Conservation (phyloP, 2,888 invertebrate species). For the Boloria selene region DNA sequence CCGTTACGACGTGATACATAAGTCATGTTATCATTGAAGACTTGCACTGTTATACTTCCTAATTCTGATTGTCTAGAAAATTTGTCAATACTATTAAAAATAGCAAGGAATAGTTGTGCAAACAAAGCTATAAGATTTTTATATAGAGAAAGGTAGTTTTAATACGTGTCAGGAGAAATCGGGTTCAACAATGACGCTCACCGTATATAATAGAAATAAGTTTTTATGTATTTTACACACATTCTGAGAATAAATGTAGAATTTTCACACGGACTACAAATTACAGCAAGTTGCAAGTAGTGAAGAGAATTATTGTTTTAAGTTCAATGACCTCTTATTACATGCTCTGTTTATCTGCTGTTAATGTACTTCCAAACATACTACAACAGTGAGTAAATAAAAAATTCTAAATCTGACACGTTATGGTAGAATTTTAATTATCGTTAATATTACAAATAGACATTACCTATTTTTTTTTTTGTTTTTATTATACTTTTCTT, state of each 20-base stretch:
- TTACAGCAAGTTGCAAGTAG: slow-evolving; percentile 44
- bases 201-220: slow-evolving; percentile 25
- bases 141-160: slow-evolving; percentile 39
- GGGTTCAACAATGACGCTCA: slow-evolving; percentile 21
- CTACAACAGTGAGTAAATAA: no score
- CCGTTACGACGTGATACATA: no score
- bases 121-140: neutral
- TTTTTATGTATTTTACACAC: slow-evolving; percentile 28
- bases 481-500: no score
- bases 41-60: no score
- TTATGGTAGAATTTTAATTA: no score
- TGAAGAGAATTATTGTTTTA: slow-evolving; percentile 42
- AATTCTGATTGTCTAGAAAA: no score
- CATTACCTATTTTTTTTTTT: no score
- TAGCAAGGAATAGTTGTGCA: neutral
- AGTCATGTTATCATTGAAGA: no score
- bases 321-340: slow-evolving; percentile 42
- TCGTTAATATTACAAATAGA: no score
- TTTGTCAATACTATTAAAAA: neutral
- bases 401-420: no score
- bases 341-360: slow-evolving; percentile 33
- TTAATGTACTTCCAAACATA: slow-evolving; percentile 9
- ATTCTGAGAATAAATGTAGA: slow-evolving; percentile 34
- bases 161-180: slow-evolving; percentile 25
- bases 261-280: slow-evolving; percentile 70